A percentile compares a stretch with the other conserved stretches of the same genome.
phyloP scores from a whole-genome alignment of 2,888 invertebrate species.

The Isoperla grammatica region DNA sequence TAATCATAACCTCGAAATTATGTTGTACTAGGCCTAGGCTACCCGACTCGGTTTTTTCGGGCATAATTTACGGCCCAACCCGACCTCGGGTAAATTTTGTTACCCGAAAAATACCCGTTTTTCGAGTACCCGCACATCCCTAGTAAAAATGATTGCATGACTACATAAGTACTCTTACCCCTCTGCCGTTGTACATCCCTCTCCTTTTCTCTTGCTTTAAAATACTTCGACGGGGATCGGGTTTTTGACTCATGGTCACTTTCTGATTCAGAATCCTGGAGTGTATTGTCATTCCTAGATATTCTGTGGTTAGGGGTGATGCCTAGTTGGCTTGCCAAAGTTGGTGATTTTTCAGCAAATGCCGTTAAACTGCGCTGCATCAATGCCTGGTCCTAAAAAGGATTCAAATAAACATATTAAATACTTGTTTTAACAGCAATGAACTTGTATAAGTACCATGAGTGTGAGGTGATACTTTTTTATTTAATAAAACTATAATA shows the following conservation, averaged over 20 bases:
- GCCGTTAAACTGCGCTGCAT: slow-evolving; percentile 59
- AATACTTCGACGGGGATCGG: slow-evolving; percentile 48
- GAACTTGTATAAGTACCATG: too few species aligned
- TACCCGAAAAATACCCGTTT: too few species aligned
- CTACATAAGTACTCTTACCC: slow-evolving; percentile 27
- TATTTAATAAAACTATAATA: too few species aligned
- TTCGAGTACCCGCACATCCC: too few species aligned
- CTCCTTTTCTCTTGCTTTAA: slow-evolving; percentile 46
- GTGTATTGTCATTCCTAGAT: slow-evolving; percentile 25
- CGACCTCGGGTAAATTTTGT: too few species aligned
- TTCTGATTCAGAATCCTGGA: slow-evolving; percentile 45
- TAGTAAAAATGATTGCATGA: too few species aligned
- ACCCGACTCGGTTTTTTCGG: too few species aligned
- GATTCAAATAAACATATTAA: background rate
- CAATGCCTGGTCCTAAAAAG: slow-evolving; percentile 10
- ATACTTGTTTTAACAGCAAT: too few species aligned
- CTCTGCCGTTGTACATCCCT: slow-evolving; percentile 45
- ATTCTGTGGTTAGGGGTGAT: slow-evolving; percentile 40
- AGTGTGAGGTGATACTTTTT: too few species aligned
- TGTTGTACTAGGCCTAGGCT: too few species aligned
- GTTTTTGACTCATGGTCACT: slow-evolving; percentile 49
- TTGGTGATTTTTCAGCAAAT: slow-evolving; percentile 57
- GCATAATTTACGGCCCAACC: too few species aligned
- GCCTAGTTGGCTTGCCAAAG: slow-evolving; percentile 54
- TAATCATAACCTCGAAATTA: too few species aligned